Percentiles rank a stretch among this genome's conserved stretches.
These are phyloP conservation scores for Cetoscarus ocellatus DNA, from an alignment of 2,797 vertebrate genomes.

Conservation along the genomic window DNA sequence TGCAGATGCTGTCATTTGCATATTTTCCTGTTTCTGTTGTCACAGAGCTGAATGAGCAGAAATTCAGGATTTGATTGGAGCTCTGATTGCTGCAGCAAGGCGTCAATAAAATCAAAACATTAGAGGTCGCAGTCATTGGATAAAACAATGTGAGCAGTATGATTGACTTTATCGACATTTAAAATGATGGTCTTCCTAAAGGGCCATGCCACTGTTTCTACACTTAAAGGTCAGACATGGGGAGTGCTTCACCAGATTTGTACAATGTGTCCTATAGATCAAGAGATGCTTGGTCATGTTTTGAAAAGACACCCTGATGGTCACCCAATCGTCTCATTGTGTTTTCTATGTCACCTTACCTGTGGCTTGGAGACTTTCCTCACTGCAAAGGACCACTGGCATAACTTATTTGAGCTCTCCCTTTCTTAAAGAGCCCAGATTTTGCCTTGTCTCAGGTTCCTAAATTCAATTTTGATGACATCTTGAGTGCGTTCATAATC, in stretches of 20 bases:
- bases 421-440: too few species aligned
- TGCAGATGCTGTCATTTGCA: slow-evolving; percentile 19
- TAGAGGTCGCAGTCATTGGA: slow-evolving; percentile 21
- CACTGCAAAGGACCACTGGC: not conserved
- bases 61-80: slow-evolving; percentile 42
- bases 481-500: too few species aligned
- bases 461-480: too few species aligned
- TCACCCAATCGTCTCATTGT: not conserved
- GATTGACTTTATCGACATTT: slow-evolving; percentile 28
- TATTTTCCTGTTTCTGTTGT: slow-evolving; percentile 36
- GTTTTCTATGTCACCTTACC: not conserved
- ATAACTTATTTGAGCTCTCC: too few species aligned
- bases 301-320: slow-evolving; percentile 15
- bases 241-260: not conserved
- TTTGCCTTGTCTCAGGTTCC: too few species aligned
- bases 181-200: slow-evolving; percentile 22
- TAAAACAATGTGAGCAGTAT: slow-evolving; percentile 28
- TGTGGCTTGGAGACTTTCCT: not conserved
- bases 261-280: slow-evolving; percentile 14
- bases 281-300: slow-evolving; percentile 6
- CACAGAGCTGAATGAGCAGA: slow-evolving; percentile 44
- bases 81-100: slow-evolving; percentile 33
- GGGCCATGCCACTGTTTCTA: slow-evolving; percentile 2
- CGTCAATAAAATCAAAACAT: slow-evolving; percentile 35
- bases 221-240: not conserved